Base-by-base conservation (phyloP, 2,888 invertebrate genomes). In the Drosophila nigricruria region DNA sequence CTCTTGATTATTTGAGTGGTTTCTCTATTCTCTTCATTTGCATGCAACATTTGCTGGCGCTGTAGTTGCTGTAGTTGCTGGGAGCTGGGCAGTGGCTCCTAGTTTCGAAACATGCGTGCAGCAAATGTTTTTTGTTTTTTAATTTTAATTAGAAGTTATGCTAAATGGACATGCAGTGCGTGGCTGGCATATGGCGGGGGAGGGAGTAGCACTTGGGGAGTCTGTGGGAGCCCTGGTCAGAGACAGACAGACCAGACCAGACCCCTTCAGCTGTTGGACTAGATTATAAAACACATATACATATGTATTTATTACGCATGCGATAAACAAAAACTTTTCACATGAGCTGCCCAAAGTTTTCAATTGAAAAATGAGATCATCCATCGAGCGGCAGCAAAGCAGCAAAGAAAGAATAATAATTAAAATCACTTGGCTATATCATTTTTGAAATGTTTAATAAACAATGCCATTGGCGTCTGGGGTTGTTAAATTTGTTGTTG, bases 361-460 rank as follows among this genome's bases (percentile, higher is more conserved):
- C 88, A 78, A 85, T 85, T 87, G 88, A 87, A 85, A 78, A 83
- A 84, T 87, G 85, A 85, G 88, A 85, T 85, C 88, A 85, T 80
- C 84, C 52, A 58, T 60, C 68, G 36, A 54, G 36, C 60, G 57
- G 38, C 60, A 27, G 38, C 59, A 45, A 25, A 60, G 67, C 42
- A 34, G 77, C 63, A 67, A 82, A 84, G 78, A 67, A 82, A 84
- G 78, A 87, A 87, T 78, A 85, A 85, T 87, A 85, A 85, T 85
- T 84, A 87, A 85, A 82, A 82, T 84, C 76, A 80, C 72, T 87
- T 87, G 72, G 70, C 73, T 72, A 76, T 82, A 82, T 85, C 61
- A 78, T 79, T 80, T 74, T 58, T 68, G 79, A 81, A 79, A 81
- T 81, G 82, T 81, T 81, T 81, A 79, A 57, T 81, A 81, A 81